Conservation (phyloP, 2,888 invertebrate genomes). For the Rugalucina vietnamica region DNA sequence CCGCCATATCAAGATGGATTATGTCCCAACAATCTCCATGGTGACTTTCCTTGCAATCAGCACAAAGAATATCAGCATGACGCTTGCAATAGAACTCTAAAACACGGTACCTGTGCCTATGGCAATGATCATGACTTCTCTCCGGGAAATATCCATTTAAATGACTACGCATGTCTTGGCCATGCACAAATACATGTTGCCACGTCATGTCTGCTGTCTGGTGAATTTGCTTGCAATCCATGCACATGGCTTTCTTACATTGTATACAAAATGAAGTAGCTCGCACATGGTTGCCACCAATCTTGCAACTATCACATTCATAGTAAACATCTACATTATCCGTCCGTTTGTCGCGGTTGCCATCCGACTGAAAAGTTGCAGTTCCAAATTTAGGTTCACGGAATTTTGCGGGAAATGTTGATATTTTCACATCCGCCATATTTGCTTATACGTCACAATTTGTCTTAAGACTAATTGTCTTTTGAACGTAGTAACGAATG, state of each 20-base stretch:
- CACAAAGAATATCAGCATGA: conserved; percentile 38
- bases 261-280: conserved; percentile 34
- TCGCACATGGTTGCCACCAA: not conserved
- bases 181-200: conserved; percentile 37
- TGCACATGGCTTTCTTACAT: conserved; percentile 52
- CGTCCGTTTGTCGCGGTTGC: not conserved
- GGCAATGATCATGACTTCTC: conserved; percentile 11
- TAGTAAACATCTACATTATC: not conserved
- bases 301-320: conserved; percentile 38
- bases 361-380: conserved; percentile 13
- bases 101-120: conserved; percentile 31
- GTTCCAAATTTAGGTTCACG: conserved; percentile 26
- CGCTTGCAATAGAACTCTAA: conserved; percentile 43
- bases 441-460: no score
- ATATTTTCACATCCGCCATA: not conserved
- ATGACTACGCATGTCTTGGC: conserved; percentile 28
- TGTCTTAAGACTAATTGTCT: no score
- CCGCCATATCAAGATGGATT: conserved; percentile 5
- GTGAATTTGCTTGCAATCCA: conserved; percentile 35
- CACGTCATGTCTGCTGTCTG: conserved; percentile 20
- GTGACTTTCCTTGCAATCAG: conserved; percentile 32
- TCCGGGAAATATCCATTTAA: not conserved
- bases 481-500: no score
- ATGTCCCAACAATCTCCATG: conserved; percentile 37
- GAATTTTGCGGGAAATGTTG: not conserved